Evolutionary conservation across 2,888 invertebrate genomes (phyloP), one percentile per base, ranked within the genome.

Genomic region (Melieria picta): DNA sequence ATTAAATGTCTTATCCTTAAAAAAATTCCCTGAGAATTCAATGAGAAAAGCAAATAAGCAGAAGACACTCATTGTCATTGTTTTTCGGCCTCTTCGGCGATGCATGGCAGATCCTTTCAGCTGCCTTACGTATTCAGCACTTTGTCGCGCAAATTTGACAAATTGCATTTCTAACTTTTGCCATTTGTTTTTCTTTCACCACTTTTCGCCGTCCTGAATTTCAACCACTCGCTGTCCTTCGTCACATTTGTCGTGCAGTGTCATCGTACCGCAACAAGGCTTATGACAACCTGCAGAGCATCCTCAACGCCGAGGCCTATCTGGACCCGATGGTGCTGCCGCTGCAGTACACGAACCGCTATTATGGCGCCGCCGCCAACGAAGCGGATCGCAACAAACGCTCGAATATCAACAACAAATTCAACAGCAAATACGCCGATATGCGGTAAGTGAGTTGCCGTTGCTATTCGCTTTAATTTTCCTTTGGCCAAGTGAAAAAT

Each of bases 251-350:
- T 30, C 30, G 30, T 30, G 30, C 65, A 76, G 74, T 74, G 74
- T 76, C 79, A 5, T 76, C 79, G 56, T 80, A 80, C 67, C 82
- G 81, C 62, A 83, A 79, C 77, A 87, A 87, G 74, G 85, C 86
- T 42, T 86, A 86, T 70, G 87, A 86, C 52, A 86, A 86, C 75
- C 80, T 86, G 13, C 86, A 86, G 74, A 86, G 81, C 71, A 81
- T 87, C 42, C 79, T 87, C 6, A 87, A 87, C 76, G 81, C 85
- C 48, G 86, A 86, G 72, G 80, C 83, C 52, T 87, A 86, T 67
- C 75, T 84, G 71, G 86, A 86, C 73, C 81, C 85, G 64, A 81
- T 85, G 64, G 84, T 85, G 0, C 74, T 86, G 50, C 83, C 87
- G 4, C 75, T 85, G 4, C 82, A 82, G 69, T 83, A 84, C 76